A percentile compares a stretch with the other conserved stretches of the same genome.
These are phyloP conservation scores for Dipodomys stephensi DNA, from an alignment of 2,113 vertebrate species.

Conservation along the genomic window DNA sequence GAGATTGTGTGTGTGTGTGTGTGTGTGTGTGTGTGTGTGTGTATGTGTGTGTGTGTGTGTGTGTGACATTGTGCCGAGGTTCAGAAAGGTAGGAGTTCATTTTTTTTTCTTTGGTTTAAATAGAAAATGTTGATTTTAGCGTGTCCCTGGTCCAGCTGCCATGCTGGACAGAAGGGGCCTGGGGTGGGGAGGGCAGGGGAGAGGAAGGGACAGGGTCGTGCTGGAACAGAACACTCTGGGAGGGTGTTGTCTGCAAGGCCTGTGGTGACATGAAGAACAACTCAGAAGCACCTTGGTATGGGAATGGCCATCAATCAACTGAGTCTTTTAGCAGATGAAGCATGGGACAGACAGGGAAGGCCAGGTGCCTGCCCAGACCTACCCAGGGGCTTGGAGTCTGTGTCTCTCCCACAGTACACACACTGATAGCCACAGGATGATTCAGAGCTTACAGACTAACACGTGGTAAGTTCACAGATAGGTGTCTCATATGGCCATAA, in stretches of 20 bases:
- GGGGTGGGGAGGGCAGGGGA: neutral
- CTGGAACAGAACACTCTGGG: too few species aligned
- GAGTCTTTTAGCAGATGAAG: neutral
- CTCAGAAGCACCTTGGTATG: neutral
- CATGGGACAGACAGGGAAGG: neutral
- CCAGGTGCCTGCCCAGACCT: neutral
- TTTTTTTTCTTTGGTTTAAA: neutral
- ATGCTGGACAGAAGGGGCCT: neutral
- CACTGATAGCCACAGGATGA: neutral
- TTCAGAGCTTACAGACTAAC: neutral
- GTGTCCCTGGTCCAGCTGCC: neutral
- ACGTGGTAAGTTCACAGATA: neutral
- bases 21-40: constrained; percentile 13
- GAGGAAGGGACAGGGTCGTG: neutral
- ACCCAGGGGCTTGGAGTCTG: neutral
- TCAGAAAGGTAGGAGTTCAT: neutral
- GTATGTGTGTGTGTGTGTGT: neutral
- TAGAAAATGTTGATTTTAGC: neutral
- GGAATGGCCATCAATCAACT: neutral
- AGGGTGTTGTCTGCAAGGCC: fast-evolving
- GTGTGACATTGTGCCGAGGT: neutral
- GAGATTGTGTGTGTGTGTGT: neutral
- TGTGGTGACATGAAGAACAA: neutral
- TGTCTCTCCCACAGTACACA: neutral
- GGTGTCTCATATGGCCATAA: neutral